phyloP scores from a whole-genome alignment of 30 jellyfish, hydroid and myxozoan species.

The Hydra vulgaris region DNA sequence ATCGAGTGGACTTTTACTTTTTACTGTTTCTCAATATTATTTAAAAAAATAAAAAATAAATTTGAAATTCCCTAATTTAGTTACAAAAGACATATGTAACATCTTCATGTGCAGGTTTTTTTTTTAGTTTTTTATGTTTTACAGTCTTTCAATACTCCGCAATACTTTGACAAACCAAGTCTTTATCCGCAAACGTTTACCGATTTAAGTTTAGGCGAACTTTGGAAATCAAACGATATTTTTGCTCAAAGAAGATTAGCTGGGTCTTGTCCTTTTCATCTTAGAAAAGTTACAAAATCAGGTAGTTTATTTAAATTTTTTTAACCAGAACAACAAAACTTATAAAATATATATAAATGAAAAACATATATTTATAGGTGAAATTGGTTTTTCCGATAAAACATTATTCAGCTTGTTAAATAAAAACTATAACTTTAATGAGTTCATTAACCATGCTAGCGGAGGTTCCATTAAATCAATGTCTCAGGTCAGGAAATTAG shows the following conservation, averaged over 20 bases:
- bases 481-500: not conserved
- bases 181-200: constrained; percentile 1
- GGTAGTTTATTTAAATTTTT: not conserved
- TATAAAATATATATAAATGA: too few relatives aligned
- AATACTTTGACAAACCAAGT: constrained; percentile 11
- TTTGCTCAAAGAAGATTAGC: constrained; percentile 90
- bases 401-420: not conserved
- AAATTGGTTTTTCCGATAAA: not conserved
- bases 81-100: too few relatives aligned
- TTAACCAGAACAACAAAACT: too few relatives aligned
- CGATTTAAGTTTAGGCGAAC: constrained; percentile 26
- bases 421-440: not conserved
- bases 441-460: not conserved
- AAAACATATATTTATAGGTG: not conserved
- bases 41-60: too few relatives aligned
- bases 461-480: not conserved
- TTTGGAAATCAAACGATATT: constrained; percentile 43
- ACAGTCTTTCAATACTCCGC: constrained; percentile 12
- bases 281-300: constrained; percentile 35
- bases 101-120: too few relatives aligned
- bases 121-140: not conserved
- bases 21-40: too few relatives aligned
- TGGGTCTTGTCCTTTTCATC: constrained; percentile 83
- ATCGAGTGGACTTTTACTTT: too few relatives aligned
- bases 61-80: too few relatives aligned